Evolutionary conservation across 2,797 vertebrate genomes (phyloP).

Genomic region (Amblyraja radiata): DNA sequence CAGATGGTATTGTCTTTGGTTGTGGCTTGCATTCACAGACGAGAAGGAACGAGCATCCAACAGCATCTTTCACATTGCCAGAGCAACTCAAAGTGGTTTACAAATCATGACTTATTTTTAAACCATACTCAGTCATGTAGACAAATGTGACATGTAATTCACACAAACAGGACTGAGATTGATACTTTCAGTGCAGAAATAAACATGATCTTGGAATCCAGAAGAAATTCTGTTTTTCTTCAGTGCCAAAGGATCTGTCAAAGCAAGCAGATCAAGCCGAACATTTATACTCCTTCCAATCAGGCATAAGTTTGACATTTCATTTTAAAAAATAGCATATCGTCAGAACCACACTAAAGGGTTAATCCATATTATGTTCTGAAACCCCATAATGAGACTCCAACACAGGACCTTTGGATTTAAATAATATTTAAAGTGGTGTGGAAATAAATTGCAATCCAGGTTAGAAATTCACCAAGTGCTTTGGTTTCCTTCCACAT

Average conservation of each 20-base stretch:
- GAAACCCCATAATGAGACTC: neutral
- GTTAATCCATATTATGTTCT: neutral
- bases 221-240: neutral
- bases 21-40: neutral
- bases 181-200: neutral
- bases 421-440: neutral
- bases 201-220: neutral
- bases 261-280: neutral
- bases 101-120: neutral
- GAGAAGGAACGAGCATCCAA: neutral
- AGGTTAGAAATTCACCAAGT: too few species aligned
- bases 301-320: neutral
- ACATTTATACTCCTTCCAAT: too few species aligned
- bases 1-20: neutral
- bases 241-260: neutral
- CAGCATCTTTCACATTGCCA: neutral
- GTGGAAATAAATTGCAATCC: too few species aligned
- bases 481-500: too few species aligned
- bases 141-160: neutral
- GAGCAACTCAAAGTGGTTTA: neutral
- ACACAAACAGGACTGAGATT: neutral
- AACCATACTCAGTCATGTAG: neutral
- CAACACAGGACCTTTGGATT: neutral
- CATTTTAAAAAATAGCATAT: neutral
- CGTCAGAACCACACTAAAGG: neutral